These are phyloP conservation scores for Boloria selene DNA, from an alignment of 2,888 invertebrate species.

Conservation along the genomic window DNA sequence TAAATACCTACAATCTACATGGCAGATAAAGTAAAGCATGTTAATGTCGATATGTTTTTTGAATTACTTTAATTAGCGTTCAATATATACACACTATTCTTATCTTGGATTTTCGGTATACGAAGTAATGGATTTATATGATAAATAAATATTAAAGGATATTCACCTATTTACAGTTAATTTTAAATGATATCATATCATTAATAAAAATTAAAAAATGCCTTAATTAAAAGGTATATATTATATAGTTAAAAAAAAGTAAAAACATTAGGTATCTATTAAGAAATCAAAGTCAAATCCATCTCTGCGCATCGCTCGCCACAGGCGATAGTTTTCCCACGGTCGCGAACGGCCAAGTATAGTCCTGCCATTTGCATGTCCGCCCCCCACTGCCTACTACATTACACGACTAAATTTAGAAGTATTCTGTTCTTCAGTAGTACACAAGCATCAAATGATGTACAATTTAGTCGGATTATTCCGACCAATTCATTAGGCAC, in stretches of 20 bases:
- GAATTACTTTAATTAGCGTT: no score
- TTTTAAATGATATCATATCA: background rate
- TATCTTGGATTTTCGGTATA: no score
- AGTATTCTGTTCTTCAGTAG: slow-evolving; percentile 39
- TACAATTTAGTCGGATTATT: slow-evolving; percentile 49
- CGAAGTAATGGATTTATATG: no score
- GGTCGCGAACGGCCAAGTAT: slow-evolving; percentile 76
- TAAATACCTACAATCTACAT: no score
- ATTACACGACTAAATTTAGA: slow-evolving; percentile 63
- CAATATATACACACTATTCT: no score
- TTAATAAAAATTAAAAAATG: background rate
- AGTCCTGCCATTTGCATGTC: slow-evolving; percentile 80
- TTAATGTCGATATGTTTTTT: no score
- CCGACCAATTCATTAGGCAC: slow-evolving; percentile 42
- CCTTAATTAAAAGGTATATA: background rate
- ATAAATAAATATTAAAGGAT: no score
- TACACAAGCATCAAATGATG: slow-evolving; percentile 42
- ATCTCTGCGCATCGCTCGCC: slow-evolving; percentile 66
- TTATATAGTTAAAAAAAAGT: background rate
- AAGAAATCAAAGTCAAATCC: slow-evolving; percentile 48
- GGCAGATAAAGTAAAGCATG: no score
- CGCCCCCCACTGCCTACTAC: slow-evolving; percentile 71
- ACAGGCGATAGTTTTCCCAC: slow-evolving; percentile 83
- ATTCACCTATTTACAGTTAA: no score
- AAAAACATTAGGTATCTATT: background rate